phyloP scores from a whole-genome alignment of 2,888 invertebrate species.

The Meiosimyza decipiens region DNA sequence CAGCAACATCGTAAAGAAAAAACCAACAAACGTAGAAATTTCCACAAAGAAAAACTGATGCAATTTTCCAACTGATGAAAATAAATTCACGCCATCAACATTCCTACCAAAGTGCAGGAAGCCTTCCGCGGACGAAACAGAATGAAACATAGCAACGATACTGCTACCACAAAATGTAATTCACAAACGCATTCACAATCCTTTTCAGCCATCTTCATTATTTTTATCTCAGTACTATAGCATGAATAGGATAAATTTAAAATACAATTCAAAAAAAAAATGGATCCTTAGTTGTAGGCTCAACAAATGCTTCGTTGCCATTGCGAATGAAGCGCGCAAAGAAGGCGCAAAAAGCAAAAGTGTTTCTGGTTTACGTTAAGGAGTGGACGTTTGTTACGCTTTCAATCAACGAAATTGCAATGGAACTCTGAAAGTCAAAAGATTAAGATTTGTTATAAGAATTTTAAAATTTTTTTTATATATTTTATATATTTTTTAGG shows the following conservation, averaged over 20 bases:
- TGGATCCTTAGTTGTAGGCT: neutral
- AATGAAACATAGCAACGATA: conserved; percentile 6
- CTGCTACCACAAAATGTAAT: conserved; percentile 3
- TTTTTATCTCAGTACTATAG: conserved; percentile 45
- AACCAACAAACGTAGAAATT: conserved; percentile 13
- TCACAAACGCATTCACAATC: conserved; percentile 34
- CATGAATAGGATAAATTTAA: conserved; percentile 29
- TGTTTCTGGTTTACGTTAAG: neutral
- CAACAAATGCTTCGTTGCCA: neutral
- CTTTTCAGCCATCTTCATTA: conserved; percentile 49
- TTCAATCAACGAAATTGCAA: conserved; percentile 12
- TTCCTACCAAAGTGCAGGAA: conserved; percentile 28
- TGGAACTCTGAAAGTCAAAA: neutral
- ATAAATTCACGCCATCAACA: conserved; percentile 50
- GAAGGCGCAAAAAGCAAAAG: neutral
- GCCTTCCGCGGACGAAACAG: conserved; percentile 7
- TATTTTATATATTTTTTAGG: no score
- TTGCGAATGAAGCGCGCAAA: neutral
- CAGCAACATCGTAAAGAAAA: neutral
- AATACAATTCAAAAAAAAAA: neutral
- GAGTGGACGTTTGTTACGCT: neutral
- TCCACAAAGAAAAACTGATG: conserved; percentile 41
- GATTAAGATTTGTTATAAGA: neutral
- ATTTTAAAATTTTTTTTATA: no score
- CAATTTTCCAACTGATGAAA: conserved; percentile 49